Conservation (phyloP, 2,888 invertebrate genomes). For the Colletes collaris region DNA sequence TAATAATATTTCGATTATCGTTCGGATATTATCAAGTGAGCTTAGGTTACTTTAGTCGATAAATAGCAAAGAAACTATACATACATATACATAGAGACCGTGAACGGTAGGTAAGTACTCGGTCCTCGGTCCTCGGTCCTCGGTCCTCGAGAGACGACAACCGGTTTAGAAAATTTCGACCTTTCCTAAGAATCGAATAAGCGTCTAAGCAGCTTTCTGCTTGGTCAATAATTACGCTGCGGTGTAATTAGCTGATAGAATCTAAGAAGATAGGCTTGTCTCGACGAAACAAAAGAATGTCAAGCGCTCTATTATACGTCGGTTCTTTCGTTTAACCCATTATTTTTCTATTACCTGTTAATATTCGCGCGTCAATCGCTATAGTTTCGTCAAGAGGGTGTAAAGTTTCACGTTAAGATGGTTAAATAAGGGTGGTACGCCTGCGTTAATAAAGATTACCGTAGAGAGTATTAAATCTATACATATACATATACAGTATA, state of each 20-base stretch:
- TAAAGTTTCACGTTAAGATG: constrained; percentile 19
- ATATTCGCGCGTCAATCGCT: constrained; percentile 57
- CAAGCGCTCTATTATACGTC: constrained; percentile 70
- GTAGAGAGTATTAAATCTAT: too few species aligned
- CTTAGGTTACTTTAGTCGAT: not conserved
- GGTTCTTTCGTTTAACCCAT: constrained; percentile 66
- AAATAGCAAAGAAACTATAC: constrained; percentile 40
- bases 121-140: not conserved
- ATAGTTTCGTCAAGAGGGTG: constrained; percentile 12
- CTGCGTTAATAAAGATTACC: too few species aligned
- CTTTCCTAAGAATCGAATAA: not conserved
- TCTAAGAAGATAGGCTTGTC: constrained; percentile 68
- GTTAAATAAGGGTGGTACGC: constrained; percentile 27
- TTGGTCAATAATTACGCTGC: constrained; percentile 70
- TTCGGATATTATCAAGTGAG: too few species aligned
- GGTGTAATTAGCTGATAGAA: constrained; percentile 76
- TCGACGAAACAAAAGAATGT: constrained; percentile 73
- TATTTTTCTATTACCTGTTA: constrained; percentile 66
- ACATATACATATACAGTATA: too few species aligned
- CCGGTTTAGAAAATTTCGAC: constrained; percentile 58
- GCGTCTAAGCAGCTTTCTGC: not conserved
- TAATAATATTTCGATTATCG: too few species aligned
- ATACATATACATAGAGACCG: constrained; percentile 65
- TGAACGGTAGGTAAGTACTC: constrained; percentile 44
- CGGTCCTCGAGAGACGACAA: constrained; percentile 2